Percentiles rank a stretch among this genome's conserved stretches.
Evolutionary conservation across 30 jellyfish, hydroid and myxozoan species (phyloP).

Genomic region (Chironex yamaguchii): DNA sequence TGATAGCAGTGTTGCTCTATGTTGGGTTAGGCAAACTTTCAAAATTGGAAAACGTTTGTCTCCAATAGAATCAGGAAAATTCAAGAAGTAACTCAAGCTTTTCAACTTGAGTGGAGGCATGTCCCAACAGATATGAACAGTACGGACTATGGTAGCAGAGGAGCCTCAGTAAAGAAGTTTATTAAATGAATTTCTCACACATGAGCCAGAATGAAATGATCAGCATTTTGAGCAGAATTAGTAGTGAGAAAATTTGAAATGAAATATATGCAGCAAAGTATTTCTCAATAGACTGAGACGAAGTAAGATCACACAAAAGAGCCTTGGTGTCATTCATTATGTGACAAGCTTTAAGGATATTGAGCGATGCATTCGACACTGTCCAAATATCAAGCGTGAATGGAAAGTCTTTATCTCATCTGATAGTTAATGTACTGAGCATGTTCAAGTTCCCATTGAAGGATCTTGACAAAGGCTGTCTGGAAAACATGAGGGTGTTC

Average conservation of each 20-base stretch:
- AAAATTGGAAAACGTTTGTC: conserved; percentile 37
- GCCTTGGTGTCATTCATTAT: conserved; percentile 28
- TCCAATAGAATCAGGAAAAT: conserved; percentile 37
- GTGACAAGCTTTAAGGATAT: conserved; percentile 15
- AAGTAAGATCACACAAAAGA: conserved; percentile 25
- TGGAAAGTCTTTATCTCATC: conserved; percentile 25
- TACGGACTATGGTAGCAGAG: too few species aligned
- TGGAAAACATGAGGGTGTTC: too few species aligned
- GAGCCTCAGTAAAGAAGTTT: too few species aligned
- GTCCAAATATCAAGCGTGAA: too few species aligned
- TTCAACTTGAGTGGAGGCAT: neutral
- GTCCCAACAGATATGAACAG: conserved; percentile 4
- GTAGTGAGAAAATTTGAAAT: conserved; percentile 27
- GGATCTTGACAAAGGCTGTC: conserved; percentile 41
- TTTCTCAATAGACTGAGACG: conserved; percentile 25
- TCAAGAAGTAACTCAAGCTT: neutral
- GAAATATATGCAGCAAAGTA: conserved; percentile 20
- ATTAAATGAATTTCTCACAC: conserved; percentile 43
- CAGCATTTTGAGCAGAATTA: conserved; percentile 30
- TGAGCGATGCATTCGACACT: conserved; percentile 49
- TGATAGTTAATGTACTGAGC: conserved; percentile 18
- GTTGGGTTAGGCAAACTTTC: conserved; percentile 33
- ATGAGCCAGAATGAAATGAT: conserved; percentile 57
- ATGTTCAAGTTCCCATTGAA: conserved; percentile 38
- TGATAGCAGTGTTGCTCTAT: conserved; percentile 31